Base-by-base conservation (phyloP, 2,888 invertebrate genomes). In the Eurytoma californica region DNA sequence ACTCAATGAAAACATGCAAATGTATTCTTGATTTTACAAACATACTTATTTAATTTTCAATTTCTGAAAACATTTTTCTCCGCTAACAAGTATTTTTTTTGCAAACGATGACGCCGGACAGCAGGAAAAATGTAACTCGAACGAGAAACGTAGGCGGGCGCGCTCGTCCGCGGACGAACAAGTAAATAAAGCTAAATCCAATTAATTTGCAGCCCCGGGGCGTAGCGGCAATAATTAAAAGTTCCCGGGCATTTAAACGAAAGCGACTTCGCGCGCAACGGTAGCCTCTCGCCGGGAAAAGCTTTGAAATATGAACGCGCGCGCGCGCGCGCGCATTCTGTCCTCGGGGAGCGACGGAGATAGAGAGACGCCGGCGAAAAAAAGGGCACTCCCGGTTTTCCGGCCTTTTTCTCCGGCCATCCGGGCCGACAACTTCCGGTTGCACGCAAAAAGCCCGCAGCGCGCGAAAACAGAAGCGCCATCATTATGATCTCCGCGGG, bases 381-480 rank as follows among this genome's bases (percentile, higher is more conserved):
- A 67, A 79, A 49, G 51, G 39, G 60, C 3, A 51, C 3, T 9
- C 24, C 20, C n/a, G n/a, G 53, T 7, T 30, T 55, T 28, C 28
- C 49, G 20, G 57, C 73, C 14, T 20, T 58, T 60, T 60, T 58
- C 20, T 18, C 20, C 18, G 20, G 1, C 24, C 30, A 55, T 9
- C 20, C 39, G 12, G 60, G 65, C 57, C 65, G 57, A 57, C 66
- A 66, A 74, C 73, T 74, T 74, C 73, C 73, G 73, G 75, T 14
- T 55, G 51, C 30, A 14, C 55, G 66, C 24, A 51, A 66, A 49
- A 70, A 60, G 60, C 49, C 58, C 61, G 51, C 18, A 76, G 66
- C 77, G 68, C 77, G 82, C 57, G 53, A 84, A 84, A 84, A 84
- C 82, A 82, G 83, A 82, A 80, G 80, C 82, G 68, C 73, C 72